Conservation (phyloP, 2,113 vertebrate species). For the Proteles cristata region DNA sequence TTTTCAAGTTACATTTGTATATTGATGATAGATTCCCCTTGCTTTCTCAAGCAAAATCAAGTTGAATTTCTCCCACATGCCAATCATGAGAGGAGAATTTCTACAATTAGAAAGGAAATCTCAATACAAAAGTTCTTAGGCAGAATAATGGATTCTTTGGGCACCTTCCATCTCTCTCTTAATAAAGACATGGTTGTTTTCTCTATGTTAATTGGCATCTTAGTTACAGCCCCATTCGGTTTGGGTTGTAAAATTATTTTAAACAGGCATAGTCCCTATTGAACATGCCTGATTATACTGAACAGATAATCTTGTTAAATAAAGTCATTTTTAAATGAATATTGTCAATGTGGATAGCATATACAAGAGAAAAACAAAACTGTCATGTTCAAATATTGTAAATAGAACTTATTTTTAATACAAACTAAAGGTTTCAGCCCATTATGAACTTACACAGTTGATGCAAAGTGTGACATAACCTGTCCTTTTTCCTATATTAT, state of each 20-base stretch:
- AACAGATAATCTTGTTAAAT: background rate
- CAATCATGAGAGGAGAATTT: background rate
- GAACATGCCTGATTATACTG: background rate
- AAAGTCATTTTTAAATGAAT: background rate
- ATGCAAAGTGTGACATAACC: background rate
- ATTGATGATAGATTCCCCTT: background rate
- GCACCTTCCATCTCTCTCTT: background rate
- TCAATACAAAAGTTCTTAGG: background rate
- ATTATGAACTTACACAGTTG: background rate
- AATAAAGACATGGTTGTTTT: background rate
- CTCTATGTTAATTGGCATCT: background rate
- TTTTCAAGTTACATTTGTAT: background rate
- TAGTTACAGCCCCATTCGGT: background rate
- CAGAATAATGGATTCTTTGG: background rate
- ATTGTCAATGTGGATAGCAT: background rate
- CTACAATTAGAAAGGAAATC: background rate
- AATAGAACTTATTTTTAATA: background rate
- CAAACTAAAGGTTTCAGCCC: background rate
- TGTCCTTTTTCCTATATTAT: background rate
- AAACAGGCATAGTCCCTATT: rapidly evolving
- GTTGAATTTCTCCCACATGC: background rate
- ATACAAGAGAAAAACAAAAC: background rate
- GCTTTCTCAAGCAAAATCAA: background rate
- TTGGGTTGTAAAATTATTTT: background rate
- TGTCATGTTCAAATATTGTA: background rate